phyloP scores from a whole-genome alignment of 2,888 invertebrate genomes.

The Pseudanteris insignis region DNA sequence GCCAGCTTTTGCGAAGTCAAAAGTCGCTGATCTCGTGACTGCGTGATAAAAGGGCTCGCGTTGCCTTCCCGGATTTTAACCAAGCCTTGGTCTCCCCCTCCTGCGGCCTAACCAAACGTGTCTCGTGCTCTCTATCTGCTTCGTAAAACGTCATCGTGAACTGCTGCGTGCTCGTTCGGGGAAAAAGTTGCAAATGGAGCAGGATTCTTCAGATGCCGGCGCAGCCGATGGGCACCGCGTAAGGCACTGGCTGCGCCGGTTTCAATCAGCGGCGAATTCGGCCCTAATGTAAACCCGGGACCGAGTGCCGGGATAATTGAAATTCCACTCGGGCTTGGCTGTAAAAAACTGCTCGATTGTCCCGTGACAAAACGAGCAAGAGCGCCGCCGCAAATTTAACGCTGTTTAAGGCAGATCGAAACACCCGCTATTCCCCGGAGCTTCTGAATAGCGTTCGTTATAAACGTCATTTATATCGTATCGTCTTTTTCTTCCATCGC shows the following conservation, averaged over 20 bases:
- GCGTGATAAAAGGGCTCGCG: constrained; percentile 16
- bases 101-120: too few species aligned
- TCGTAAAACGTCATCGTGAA: constrained; percentile 11
- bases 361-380: constrained; percentile 10
- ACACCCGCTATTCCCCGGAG: neutral
- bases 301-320: constrained; percentile 23
- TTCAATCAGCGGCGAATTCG: constrained; percentile 32
- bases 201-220: constrained; percentile 34
- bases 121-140: constrained; percentile 6
- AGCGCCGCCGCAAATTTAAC: constrained; percentile 6
- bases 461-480: neutral
- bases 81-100: constrained; percentile 6
- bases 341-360: constrained; percentile 24
- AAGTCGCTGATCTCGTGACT: constrained; percentile 5
- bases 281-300: constrained; percentile 12
- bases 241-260: constrained; percentile 7
- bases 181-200: constrained; percentile 39
- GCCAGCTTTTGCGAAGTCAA: constrained; percentile 25
- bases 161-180: constrained; percentile 25
- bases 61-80: constrained; percentile 25
- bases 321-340: constrained; percentile 11
- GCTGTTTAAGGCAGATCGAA: constrained; percentile 9
- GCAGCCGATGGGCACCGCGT: constrained; percentile 17
- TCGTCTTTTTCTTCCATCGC: neutral
- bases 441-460: constrained; percentile 4